Evolutionary conservation across 2,113 vertebrate species (phyloP).

Genomic region (human): DNA sequence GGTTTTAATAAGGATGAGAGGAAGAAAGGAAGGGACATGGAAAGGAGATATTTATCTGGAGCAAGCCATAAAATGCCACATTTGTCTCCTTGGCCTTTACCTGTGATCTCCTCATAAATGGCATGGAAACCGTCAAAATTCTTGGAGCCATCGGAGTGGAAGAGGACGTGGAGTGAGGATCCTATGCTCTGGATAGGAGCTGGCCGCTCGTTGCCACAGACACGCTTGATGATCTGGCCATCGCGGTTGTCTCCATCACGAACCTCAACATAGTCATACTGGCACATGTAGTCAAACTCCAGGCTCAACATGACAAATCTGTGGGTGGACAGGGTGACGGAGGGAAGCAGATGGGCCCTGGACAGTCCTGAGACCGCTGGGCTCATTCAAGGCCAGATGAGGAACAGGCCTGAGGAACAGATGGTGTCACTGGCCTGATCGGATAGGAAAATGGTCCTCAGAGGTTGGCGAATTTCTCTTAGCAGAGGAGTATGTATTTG

Average conservation of each 20-base stretch:
- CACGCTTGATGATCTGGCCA: slow-evolving; percentile 91
- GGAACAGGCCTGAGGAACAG: neutral
- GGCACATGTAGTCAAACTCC: slow-evolving; percentile 96
- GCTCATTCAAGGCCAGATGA: neutral
- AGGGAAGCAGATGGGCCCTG: neutral
- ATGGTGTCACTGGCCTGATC: neutral
- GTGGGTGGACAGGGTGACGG: neutral
- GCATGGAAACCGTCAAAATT: slow-evolving; percentile 98
- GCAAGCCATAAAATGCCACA: neutral
- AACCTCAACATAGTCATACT: slow-evolving; percentile 96
- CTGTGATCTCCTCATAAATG: slow-evolving; percentile 95
- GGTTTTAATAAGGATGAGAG: slow-evolving; percentile 69
- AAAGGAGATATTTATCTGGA: slow-evolving; percentile 34
- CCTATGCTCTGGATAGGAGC: slow-evolving; percentile 90
- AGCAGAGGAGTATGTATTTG: accelerated
- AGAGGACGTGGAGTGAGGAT: slow-evolving; percentile 93
- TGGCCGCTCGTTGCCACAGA: slow-evolving; percentile 94
- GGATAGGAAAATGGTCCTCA: neutral
- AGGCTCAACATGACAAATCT: slow-evolving; percentile 98
- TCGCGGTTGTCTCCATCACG: slow-evolving; percentile 93
- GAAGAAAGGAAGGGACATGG: neutral
- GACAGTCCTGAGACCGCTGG: too few species aligned
- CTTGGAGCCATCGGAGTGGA: slow-evolving; percentile 97
- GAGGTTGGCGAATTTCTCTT: neutral
- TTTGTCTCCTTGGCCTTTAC: slow-evolving; percentile 79